Evolutionary conservation across 1,140 invertebrate genomes (phyloP), one percentile per base, ranked within the genome.

Genomic region (Platorchestia sp.): DNA sequence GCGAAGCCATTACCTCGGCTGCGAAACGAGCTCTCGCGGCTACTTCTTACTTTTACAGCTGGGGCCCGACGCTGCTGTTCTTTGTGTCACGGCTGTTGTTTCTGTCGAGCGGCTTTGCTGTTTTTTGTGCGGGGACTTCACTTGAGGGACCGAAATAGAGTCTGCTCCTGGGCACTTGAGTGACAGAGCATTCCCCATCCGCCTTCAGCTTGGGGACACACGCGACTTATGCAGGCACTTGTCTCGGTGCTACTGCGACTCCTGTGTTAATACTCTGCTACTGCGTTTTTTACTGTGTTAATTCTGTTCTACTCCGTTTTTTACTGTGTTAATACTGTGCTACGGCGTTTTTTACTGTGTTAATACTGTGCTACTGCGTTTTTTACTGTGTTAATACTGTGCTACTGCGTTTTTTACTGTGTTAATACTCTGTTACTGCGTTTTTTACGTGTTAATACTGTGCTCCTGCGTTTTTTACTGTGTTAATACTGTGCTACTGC

Each of bases 11-110:
- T 75, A 75, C 59, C 3, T 1, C 36, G 14, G 14, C 59, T 75
- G 14, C 3, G 27, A 75, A 36, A 75, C 59, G 59, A 75, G 59
- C 59, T 75, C 59, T 75, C 36, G 27, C 27, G 14, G 14, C 27
- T 36, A 22, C 27, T 75, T 36, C 36, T 75, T 75, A 51, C 47
- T 19, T 7, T 51, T 75, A 10, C 27, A 22, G 14, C 59, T 75
- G 59, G 47, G 47, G 47, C 47, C 19, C 14, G 14, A 75, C 59
- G 14, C 1, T 75, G 59, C 10, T 75, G 10, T 75, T 75, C 14
- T 75, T 75, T 75, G 59, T 75, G 59, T 75, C 59, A 75, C 59
- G 59, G 59, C 59, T 75, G 59, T 75, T 75, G 59, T 75, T 75
- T 75, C 59, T 75, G 14, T 75, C 59, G 10, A 10, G 27, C 14